phyloP scores from a whole-genome alignment of 2,888 invertebrate genomes.

The Melieria omissa region DNA sequence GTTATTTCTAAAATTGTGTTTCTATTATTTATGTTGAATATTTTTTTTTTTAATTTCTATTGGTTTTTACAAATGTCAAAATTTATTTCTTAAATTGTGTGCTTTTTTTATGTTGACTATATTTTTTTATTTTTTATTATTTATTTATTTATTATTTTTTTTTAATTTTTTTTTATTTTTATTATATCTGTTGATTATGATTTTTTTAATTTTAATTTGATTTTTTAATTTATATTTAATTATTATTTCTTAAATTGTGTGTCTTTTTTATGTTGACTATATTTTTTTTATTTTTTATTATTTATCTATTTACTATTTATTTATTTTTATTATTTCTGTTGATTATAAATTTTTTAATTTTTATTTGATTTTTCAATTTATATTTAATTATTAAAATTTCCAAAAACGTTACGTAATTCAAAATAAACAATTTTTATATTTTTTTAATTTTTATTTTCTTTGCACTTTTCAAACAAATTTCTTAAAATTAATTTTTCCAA shows the following conservation, averaged over 20 bases:
- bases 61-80: background rate
- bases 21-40: background rate
- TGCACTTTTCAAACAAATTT: no score
- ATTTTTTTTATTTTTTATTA: slow-evolving; percentile 8
- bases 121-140: slow-evolving; percentile 5
- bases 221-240: slow-evolving; percentile 8
- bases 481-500: no score
- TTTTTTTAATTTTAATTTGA: slow-evolving; percentile 5
- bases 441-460: no score
- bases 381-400: background rate
- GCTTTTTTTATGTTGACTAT: background rate
- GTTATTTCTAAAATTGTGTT: no score
- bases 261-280: no score
- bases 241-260: background rate
- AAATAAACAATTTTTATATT: no score
- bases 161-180: background rate
- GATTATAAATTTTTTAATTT: background rate
- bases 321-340: slow-evolving; percentile 2
- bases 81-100: slow-evolving; percentile 1
- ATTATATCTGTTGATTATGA: background rate
- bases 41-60: slow-evolving; percentile 3
- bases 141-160: slow-evolving; percentile 8
- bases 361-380: background rate
- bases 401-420: no score
- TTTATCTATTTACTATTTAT: no score